Evolutionary conservation across 2,888 invertebrate genomes (phyloP), one percentile per base, ranked within the genome.

Genomic region (Standfussiana lucernea): DNA sequence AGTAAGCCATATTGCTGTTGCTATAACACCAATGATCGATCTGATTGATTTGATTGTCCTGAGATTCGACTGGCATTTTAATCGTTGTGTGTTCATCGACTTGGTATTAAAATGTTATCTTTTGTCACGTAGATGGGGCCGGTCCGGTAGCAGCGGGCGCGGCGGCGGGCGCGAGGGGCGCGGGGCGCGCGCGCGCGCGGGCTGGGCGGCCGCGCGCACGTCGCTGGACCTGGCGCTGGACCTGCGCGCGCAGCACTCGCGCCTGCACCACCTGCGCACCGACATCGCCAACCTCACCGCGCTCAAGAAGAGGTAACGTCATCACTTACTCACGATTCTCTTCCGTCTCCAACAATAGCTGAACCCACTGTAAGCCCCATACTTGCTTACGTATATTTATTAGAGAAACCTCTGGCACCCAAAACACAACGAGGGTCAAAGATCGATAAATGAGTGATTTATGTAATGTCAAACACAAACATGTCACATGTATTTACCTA

Each of bases 181-280:
- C 53, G 80, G 65, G 2, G 64, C 10, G 1, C 65, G 69, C 28
- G 56, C 0, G 1, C 66, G 72, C 15, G 79, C 85, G 80, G 82
- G 83, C 77, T 71, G 85, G 68, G 82, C 84, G 80, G 67, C 97
- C 97, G 70, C 97, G 97, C 97, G 99, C 87, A 99, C 99, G 1
- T 99, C 99, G 1, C 97, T 99, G 71, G 99, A 99, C 95, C 97
- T 99, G 86, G 98, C 99, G 92, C 97, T 99, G 82, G 99, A 99
- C 95, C 97, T 99, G 87, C 98, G 98, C 94, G 99, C 99, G 74
- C 99, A 99, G 92, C 98, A 99, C 94, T 98, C 98, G 24, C 97
- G 98, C 77, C 96, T 99, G 72, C 97, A 98, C 84, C 98, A 98
- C 90, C 97, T 99, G 66, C 98, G 98, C 88, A 98, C 98, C 85